These are phyloP conservation scores for Cyanoderma ruficeps DNA, from an alignment of 2,113 vertebrate genomes.

Conservation along the genomic window DNA sequence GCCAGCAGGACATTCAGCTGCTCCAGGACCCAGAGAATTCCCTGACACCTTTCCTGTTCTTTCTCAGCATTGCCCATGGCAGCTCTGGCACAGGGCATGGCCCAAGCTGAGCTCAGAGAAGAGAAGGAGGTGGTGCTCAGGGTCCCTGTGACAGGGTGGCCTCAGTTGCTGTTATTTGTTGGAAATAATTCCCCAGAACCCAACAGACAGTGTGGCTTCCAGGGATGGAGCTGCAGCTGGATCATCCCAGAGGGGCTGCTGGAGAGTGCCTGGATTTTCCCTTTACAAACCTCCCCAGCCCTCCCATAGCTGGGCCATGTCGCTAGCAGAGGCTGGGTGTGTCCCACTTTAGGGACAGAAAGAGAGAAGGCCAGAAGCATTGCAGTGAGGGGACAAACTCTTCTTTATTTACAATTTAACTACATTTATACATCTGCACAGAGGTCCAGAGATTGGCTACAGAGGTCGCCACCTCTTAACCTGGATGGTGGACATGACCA, in stretches of 20 bases:
- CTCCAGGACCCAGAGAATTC: not conserved
- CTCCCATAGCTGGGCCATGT: not conserved
- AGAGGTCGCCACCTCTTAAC: too few species aligned
- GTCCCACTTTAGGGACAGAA: too few species aligned
- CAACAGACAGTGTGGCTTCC: accelerated
- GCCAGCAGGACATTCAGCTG: not conserved
- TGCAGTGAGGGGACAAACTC: too few species aligned
- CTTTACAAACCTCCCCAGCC: not conserved
- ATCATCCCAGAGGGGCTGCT: not conserved
- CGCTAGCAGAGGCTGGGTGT: too few species aligned
- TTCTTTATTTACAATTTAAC: too few species aligned
- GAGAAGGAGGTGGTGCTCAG: not conserved
- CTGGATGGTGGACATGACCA: too few species aligned
- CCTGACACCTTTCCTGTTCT: not conserved
- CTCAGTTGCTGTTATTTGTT: not conserved
- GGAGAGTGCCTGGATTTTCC: not conserved
- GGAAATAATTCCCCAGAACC: not conserved
- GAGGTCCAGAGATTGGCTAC: too few species aligned
- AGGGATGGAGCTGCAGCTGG: not conserved
- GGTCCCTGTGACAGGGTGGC: too few species aligned
- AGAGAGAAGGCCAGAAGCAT: too few species aligned
- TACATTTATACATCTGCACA: too few species aligned
- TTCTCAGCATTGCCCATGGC: not conserved
- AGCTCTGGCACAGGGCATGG: not conserved
- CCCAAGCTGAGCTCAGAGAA: not conserved